Evolutionary conservation across 2,888 invertebrate species (phyloP), one percentile per base, ranked within the genome.

Genomic region (Cinara cedri): DNA sequence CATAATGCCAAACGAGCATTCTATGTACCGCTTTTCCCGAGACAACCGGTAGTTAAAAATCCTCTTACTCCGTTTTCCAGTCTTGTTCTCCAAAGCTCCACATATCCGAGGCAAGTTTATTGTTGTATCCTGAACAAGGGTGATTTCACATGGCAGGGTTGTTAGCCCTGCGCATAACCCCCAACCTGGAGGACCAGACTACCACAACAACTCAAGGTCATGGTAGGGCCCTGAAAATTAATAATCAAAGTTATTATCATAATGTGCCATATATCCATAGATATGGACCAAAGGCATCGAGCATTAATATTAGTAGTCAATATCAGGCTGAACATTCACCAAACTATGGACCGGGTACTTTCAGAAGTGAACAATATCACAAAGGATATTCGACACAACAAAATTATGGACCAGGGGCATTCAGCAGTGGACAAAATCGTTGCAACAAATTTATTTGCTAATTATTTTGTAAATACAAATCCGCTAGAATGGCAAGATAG

Each of bases 351-450:
- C 60, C 34, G 34, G 60, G 34, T 21, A 34, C 34, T 21, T 62
- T 8, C 16, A 62, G 62, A 34, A 62, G 16, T 62, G 60, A 34
- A 26, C 60, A 62, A 62, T 34, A 62, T 62, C 60, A 62, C 34
- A 26, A 34, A 34, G 60, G 16, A 62, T 16, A 62, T 34, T 62
- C 60, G 4, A 34, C 16, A 62, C 34, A 16, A 34, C 60, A 16
- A 11, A 62, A 34, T 16, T 34, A 62, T n/a, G 60, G 60, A 62
- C 60, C 34, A 62, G 60, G 34, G 10, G 60, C 34, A 19, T 62
- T 9, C 34, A 62, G 62, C 34, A 62, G 26, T 62, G 62, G 34
- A n/a, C 62, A 62, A 62, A 62, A 62, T 34, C 62, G 34, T 62
- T 16, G 34, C 16, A 34, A 62, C 34, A 62, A 62, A 24, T 51